phyloP scores from a whole-genome alignment of 1,140 invertebrate species.

The Bombus cullumanus region DNA sequence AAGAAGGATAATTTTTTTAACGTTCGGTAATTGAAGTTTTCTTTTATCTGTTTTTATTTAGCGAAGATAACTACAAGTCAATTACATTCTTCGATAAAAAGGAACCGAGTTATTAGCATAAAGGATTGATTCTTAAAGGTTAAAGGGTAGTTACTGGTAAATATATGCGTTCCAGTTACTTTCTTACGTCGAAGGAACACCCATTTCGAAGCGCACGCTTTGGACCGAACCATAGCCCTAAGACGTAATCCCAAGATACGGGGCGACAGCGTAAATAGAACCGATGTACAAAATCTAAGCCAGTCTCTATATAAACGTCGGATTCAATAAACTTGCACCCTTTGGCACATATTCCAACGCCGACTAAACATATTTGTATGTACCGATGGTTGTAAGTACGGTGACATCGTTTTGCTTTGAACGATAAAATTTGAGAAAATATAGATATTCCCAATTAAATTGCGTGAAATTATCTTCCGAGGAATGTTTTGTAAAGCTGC shows the following conservation, averaged over 20 bases:
- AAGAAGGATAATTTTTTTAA: too few relatives aligned
- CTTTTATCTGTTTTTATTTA: background rate
- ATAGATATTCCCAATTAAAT: too few relatives aligned
- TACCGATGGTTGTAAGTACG: too few relatives aligned
- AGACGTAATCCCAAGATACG: constrained; percentile 1
- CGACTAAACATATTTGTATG: background rate
- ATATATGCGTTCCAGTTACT: background rate
- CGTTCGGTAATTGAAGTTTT: too few relatives aligned
- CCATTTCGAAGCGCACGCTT: background rate
- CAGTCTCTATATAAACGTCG: background rate
- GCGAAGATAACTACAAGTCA: background rate
- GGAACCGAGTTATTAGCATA: background rate
- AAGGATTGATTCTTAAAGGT: background rate
- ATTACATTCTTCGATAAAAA: background rate
- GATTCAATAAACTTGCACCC: constrained; percentile 9
- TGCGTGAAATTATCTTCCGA: too few relatives aligned
- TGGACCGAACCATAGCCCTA: background rate
- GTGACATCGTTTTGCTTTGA: too few relatives aligned
- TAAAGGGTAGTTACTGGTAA: too few relatives aligned
- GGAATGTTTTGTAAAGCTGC: too few relatives aligned
- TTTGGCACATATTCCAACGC: background rate
- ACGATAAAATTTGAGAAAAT: too few relatives aligned
- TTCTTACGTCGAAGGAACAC: background rate
- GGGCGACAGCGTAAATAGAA: background rate
- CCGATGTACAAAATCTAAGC: background rate